Evolutionary conservation across 2,888 invertebrate genomes (phyloP), one percentile per base, ranked within the genome.

Genomic region (Andrena marginata): DNA sequence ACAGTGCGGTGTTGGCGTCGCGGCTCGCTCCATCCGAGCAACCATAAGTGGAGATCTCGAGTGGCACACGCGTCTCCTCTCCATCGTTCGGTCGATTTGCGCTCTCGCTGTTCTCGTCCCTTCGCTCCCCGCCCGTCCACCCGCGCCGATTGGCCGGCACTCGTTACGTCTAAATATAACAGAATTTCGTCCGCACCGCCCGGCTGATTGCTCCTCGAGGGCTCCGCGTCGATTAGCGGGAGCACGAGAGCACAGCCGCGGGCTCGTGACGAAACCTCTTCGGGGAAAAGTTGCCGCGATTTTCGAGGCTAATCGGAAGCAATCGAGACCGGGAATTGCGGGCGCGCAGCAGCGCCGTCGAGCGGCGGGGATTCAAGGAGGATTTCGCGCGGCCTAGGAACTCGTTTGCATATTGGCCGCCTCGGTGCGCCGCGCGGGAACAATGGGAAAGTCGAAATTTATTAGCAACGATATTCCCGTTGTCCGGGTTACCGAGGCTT

Each of bases 111-210:
- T 68, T 60, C 23, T 42, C 60, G 42, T 20, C 42, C 42, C 42
- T 42, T 42, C 42, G 16, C 42, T 42, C 13, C 16, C 29, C 64
- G 31, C 49, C 20, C 13, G 16, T 42, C 23, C 64, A 33, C 54
- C 26, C 16, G 5, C n/a, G 51, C 74, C 77, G 86, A 88, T 86
- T 88, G 82, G 80, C 80, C 85, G 51, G 29, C 64, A 48, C 77
- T 88, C 86, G 80, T 87, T 86, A 80, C 84, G 75, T 79, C 83
- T 78, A 87, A 87, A 85, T 87, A 85, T 82, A 85, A 87, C 77
- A 81, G 77, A 87, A 87, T 87, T 87, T 85, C 73, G 65, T 67
- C 59, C 60, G 56, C 29, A 31, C 49, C n/a, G 68, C 31, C 29
- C 20, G 64, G 75, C 49, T 81, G 80, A 87, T 85, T 87, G 77